Evolutionary conservation across 2,113 vertebrate genomes (phyloP).

Genomic region (Nibea coibor): DNA sequence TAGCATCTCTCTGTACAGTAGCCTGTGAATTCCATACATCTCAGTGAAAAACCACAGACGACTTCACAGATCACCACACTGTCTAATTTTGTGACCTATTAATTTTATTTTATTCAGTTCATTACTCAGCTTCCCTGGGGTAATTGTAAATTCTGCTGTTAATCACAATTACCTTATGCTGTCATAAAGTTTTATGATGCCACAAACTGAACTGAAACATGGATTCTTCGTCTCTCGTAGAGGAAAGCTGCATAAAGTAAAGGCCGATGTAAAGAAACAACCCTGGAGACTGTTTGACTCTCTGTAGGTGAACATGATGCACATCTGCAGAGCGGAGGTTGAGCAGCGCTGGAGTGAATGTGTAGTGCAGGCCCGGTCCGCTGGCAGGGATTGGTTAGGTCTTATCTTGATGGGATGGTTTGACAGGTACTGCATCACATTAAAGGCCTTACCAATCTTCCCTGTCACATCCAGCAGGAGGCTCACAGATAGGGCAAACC

Average conservation of each 20-base stretch:
- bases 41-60: background rate
- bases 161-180: conserved; percentile 38
- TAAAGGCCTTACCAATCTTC: conserved; percentile 84
- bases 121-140: conserved; percentile 13
- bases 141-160: conserved; percentile 35
- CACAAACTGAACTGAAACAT: conserved; percentile 1
- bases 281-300: background rate
- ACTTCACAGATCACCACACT: conserved; percentile 6
- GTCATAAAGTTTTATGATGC: conserved; percentile 10
- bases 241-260: background rate
- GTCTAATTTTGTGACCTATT: conserved; percentile 26
- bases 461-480: conserved; percentile 75
- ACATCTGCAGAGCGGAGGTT: conserved; percentile 32
- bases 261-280: background rate
- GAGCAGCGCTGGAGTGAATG: conserved; percentile 25
- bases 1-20: background rate
- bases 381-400: conserved; percentile 60
- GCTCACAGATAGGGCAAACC: conserved; percentile 49
- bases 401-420: conserved; percentile 77
- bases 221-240: background rate
- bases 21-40: background rate
- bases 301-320: conserved; percentile 26
- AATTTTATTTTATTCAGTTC: conserved; percentile 19
- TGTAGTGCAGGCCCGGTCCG: conserved; percentile 37
- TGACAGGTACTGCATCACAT: conserved; percentile 83